Evolutionary conservation across 2,797 vertebrate species (phyloP).

Genomic region (Rhabdophis nuchalis): DNA sequence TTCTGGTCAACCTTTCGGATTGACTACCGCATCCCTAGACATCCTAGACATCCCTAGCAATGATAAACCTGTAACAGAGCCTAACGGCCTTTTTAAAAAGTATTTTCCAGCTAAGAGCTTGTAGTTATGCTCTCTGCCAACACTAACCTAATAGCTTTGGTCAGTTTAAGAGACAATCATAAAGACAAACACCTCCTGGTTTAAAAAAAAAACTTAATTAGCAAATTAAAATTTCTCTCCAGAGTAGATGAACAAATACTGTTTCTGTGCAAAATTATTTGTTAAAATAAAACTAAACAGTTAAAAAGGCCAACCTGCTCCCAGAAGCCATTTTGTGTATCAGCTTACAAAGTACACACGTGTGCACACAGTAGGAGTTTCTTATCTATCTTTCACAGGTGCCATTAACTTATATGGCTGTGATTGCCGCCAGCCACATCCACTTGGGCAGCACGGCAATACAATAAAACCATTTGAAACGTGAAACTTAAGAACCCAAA

Average conservation of each 20-base stretch:
- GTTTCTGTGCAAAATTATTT: not conserved
- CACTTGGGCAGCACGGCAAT: not conserved
- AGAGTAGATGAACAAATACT: not conserved
- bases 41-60: no score
- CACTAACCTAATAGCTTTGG: not conserved
- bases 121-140: not conserved
- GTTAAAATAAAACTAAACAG: not conserved
- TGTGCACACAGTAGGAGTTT: conserved; percentile 35
- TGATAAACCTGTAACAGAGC: not conserved
- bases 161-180: not conserved
- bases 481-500: conserved; percentile 22
- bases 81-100: not conserved
- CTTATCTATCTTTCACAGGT: conserved; percentile 54
- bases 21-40: no score
- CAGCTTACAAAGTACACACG: not conserved
- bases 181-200: not conserved
- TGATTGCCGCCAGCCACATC: conserved; percentile 3
- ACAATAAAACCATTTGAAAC: conserved; percentile 20
- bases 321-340: conserved; percentile 9
- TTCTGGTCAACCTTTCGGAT: no score
- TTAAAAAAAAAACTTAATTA: not conserved
- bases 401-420: conserved; percentile 24
- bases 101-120: not conserved
- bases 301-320: conserved; percentile 9
- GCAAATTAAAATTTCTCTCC: not conserved